Evolutionary conservation across 2,888 invertebrate genomes (phyloP).

Genomic region (Epinotia bilunana): DNA sequence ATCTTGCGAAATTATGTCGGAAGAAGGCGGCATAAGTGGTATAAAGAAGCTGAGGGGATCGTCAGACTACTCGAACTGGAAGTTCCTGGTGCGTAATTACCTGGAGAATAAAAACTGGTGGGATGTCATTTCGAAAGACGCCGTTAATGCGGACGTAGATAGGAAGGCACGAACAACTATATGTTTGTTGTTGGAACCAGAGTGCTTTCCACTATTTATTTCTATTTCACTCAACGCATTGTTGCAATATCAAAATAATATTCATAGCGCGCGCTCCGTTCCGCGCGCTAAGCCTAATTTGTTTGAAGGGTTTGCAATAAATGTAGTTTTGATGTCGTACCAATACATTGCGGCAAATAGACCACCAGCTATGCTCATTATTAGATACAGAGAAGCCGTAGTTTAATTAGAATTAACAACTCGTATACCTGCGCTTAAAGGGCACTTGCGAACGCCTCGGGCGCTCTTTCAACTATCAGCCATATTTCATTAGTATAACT

Average conservation of each 20-base stretch:
- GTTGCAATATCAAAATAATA: not conserved
- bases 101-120: too few relatives aligned
- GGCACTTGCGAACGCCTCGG: constrained; percentile 23
- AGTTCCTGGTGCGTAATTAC: too few relatives aligned
- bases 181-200: too few relatives aligned
- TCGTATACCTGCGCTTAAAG: constrained; percentile 29
- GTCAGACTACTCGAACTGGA: too few relatives aligned
- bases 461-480: constrained; percentile 3
- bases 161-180: too few relatives aligned
- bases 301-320: not conserved
- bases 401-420: constrained; percentile 43
- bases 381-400: constrained; percentile 43
- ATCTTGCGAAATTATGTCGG: too few relatives aligned
- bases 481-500: constrained; percentile 21
- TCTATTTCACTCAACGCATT: not conserved
- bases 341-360: not conserved
- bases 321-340: not conserved
- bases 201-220: not conserved
- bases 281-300: too few relatives aligned
- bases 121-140: too few relatives aligned
- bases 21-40: too few relatives aligned
- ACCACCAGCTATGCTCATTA: constrained; percentile 25
- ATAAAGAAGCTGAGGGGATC: too few relatives aligned
- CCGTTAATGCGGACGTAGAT: too few relatives aligned
- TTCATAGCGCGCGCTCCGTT: not conserved